Conservation (phyloP, 2,113 vertebrate genomes). For the Myanophis thanlyinensis region DNA sequence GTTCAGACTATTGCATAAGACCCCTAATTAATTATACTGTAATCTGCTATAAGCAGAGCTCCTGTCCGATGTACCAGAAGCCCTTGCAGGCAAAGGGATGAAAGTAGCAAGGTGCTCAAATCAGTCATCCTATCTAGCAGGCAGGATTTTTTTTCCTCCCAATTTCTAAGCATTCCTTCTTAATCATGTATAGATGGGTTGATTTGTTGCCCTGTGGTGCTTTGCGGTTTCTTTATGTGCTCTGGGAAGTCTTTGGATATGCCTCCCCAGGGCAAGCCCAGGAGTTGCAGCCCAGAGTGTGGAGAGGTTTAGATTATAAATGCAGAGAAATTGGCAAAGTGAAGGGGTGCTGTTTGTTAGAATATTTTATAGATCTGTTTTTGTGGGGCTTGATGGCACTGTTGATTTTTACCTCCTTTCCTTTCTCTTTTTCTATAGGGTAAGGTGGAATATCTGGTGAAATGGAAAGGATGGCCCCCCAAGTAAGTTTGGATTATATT, state of each 20-base stretch:
- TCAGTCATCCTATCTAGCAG: background rate
- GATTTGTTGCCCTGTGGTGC: background rate
- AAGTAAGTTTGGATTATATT: conserved; percentile 82
- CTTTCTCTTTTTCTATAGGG: conserved; percentile 74
- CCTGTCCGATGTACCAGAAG: background rate
- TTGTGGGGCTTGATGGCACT: background rate
- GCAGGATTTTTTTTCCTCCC: background rate
- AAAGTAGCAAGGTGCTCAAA: background rate
- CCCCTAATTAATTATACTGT: background rate
- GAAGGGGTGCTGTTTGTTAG: background rate
- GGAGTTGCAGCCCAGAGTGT: background rate
- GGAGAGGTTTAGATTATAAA: background rate
- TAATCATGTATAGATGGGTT: background rate
- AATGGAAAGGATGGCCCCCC: conserved; percentile 98
- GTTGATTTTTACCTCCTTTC: conserved; percentile 36
- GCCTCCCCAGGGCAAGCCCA: background rate
- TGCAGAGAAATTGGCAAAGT: background rate
- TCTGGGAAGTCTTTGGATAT: background rate
- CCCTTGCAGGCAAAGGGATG: background rate
- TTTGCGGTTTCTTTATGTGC: background rate
- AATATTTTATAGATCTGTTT: background rate
- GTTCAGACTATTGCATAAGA: background rate
- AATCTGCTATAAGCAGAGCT: background rate
- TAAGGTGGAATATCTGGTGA: conserved; percentile 96
- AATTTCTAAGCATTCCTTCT: background rate